Base-by-base conservation (phyloP, 2,888 invertebrate species). In the Lutraria lutraria region DNA sequence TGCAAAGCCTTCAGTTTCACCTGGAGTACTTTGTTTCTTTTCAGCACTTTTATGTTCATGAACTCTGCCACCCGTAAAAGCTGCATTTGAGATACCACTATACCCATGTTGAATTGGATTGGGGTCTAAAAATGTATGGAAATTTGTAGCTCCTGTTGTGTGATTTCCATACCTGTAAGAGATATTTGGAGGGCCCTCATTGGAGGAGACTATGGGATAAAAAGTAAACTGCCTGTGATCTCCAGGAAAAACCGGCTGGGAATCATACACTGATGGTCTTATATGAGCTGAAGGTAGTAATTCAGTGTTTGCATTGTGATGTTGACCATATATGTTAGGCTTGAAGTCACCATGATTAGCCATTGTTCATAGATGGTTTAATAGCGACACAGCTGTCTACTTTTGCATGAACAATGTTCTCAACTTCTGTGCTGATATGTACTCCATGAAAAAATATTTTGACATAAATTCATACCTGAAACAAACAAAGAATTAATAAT, bases 291-390 rank as follows among this genome's bases (percentile, higher is more conserved):
- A 12, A 25, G n/a, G 63, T n/a, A 68, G 4, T 12, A 25, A 25
- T 68, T 68, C 63, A 25, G 21, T 12, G 43, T 13, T 68, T 81
- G 56, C 81, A 54, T 60, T 63, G 21, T 81, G n/a, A 81, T 79
- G 8, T 12, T 25, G 63, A 68, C n/a, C 25, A 68, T 83, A 68
- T 52, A 29, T 52, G 53, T 83, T 83, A n/a, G 83, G 52, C 52
- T 25, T 83, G 25, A 68, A 83, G 29, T 83, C 52, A 6, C 72
- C 83, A 13, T 83, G 83, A 10, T 53, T 52, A 52, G 60, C 83
- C 83, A 83, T 83, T 52, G 29, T 81, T 56, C 25, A 53, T n/a
- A 16, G 25, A 31, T 12, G n/a, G n/a, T n/a, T n/a, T 8, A n/a
- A 72, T 25, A n/a, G 1, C 12, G 0, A n/a, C 13, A 31, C 43